Evolutionary conservation across 2,888 invertebrate species (phyloP), one percentile per base, ranked within the genome.

Genomic region (Thera obeliscata): DNA sequence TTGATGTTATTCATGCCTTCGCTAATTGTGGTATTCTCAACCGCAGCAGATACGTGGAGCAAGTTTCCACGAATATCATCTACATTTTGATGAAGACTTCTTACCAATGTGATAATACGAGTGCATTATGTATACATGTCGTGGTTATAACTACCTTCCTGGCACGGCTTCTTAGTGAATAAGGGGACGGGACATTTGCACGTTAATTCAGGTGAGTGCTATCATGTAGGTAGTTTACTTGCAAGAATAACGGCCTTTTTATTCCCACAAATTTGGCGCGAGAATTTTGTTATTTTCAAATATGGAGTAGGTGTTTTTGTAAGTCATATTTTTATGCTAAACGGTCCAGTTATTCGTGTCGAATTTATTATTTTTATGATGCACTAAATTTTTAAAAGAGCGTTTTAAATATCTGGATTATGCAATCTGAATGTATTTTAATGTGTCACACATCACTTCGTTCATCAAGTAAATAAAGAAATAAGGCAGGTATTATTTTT

Each of bases 301-400:
- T 56, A 52, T 68, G 69, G 65, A 70, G 67, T 66, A 64, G 61
- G 59, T 66, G 56, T 56, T 41, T n/a, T 59, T 60, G 49, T 36
- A 50, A 46, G 36, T 60, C n/a, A 60, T 60, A 49, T 50, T 49
- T 61, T 61, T 43, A 61, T 61, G 57, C 33, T 52, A 52, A 46
- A 52, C 9, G 52, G 8, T 52, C 52, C 52, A 52, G 33, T 52
- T 46, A 43, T 41, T 54, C 9, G 43, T 33, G 38, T 56, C 43
- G 1, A 52, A 52, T 52, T 52, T 52, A 52, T 52, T 52, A 9
- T 52, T 9, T 52, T 52, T 52, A 52, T 33, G 52, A 7, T 7
- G 9, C 33, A 33, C 49, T 12, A 49, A 33, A 33, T 52, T 33
- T 52, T 33, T 33, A 33, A 8, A 52, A 33, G 41, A 46, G 52